Evolutionary conservation across 2,797 vertebrate genomes (phyloP), one percentile per base, ranked within the genome.

Genomic region (Sphenodon punctatus): DNA sequence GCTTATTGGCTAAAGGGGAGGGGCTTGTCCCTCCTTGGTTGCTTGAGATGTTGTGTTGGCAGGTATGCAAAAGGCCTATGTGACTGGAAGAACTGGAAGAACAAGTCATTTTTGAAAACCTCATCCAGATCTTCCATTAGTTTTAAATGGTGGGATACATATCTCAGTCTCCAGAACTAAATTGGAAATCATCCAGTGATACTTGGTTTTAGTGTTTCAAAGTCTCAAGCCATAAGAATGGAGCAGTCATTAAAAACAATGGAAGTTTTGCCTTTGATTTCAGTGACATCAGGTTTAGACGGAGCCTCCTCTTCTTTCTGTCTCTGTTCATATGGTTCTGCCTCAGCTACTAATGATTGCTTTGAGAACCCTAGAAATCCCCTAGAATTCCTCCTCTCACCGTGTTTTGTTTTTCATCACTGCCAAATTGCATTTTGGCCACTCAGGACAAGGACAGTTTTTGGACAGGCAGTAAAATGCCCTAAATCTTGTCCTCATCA

Each of bases 171-270:
- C 73, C 1, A 2, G 14, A 49, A 86, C 61, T 61, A 42, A 82
- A 75, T 49, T 34, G 10, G 51, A 0, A 82, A 84, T 17, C 78
- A 48, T 72, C 85, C 58, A 39, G 25, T 70, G 80, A 66, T 75
- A 46, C 0, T 0, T 69, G 78, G 68, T 89, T 45, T 75, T 71
- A 81, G 69, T 27, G 42, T 67, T 75, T 51, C 58, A 41, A 69
- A 73, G 10, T 7, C 23, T 10, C 63, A 2, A 20, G 60, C 79
- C 72, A 66, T 73, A 38, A 63, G 77, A 75, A 83, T 70, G 3
- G 63, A 56, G 8, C 41, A 34, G n/a, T n/a, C n/a, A n/a, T n/a
- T n/a, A n/a, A n/a, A n/a, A n/a, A n/a, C n/a, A n/a, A n/a, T n/a
- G n/a, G n/a, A n/a, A n/a, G n/a, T n/a, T n/a, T n/a, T n/a, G n/a